Base-by-base conservation (phyloP, 2,888 invertebrate species). In the Allygus modestus region DNA sequence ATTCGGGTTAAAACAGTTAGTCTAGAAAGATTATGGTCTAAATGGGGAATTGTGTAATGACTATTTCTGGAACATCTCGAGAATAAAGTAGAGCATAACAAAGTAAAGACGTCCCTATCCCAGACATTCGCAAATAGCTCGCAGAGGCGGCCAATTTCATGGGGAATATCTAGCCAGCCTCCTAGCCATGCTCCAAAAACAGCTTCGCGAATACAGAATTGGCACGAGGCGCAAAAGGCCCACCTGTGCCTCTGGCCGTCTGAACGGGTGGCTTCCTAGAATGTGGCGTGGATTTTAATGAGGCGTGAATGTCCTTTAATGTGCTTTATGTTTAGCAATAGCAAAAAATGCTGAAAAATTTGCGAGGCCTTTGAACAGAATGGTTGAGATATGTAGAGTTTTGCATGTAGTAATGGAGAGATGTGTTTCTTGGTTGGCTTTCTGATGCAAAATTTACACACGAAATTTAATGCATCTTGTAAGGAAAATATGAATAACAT, bases 181-280 rank as follows among this genome's bases (percentile, higher is more conserved):
- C 15, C 15, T 1, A 0, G 58, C 20, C 31, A 65, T 65, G 65
- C 28, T 65, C 65, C 65, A 65, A 31, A 65, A 65, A 65, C 65
- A 65, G 65, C 65, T 31, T 65, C 17, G 65, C 65, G 65, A 65
- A 65, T 28, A 65, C 65, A 65, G 65, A 31, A 58, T 65, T 65
- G 65, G 65, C 65, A 65, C 28, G 0, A 11, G 65, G 0, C 28
- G 28, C 31, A 31, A 31, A 65, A 28, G 15, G 1, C 1, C 65
- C 65, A 65, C 28, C 31, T 65, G 65, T 17, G 54, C 23, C 20
- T 15, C 46, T 15, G 12, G 9, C 15, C 46, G 4, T 11, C 17
- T 17, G 2, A 7, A 17, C 15, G 15, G 12, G 46, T 12, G 7
- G 46, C 46, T 46, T 46, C 12, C 46, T 1, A 15, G 12, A 46